These are phyloP conservation scores for Leptoclinus maculatus DNA, from an alignment of 2,797 vertebrate genomes.

Conservation along the genomic window DNA sequence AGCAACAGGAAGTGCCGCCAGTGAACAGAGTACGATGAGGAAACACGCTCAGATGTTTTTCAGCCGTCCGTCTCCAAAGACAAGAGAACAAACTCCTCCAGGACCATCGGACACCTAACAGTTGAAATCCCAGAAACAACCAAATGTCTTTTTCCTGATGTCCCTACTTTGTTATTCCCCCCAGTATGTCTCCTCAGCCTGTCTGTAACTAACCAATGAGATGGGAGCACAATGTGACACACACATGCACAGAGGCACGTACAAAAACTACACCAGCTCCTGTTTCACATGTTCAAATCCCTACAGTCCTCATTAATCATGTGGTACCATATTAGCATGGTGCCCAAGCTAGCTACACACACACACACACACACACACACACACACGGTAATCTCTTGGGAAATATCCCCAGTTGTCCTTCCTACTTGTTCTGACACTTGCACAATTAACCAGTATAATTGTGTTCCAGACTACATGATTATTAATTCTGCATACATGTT, in stretches of 20 bases:
- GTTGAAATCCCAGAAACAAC: too few species aligned
- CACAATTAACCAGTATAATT: constrained; percentile 63
- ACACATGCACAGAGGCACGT: neutral
- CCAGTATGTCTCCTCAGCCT: neutral
- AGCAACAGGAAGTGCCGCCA: too few species aligned
- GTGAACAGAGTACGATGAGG: too few species aligned
- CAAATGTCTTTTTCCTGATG: neutral
- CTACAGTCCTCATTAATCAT: constrained; percentile 60
- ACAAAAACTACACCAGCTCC: neutral
- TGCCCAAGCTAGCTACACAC: constrained; percentile 11
- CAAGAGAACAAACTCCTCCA: neutral
- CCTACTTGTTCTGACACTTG: constrained; percentile 39
- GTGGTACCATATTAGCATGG: constrained; percentile 18
- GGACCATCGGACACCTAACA: neutral
- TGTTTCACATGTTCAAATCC: constrained; percentile 33
- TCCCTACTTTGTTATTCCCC: neutral
- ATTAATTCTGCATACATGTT: constrained; percentile 37
- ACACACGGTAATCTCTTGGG: constrained; percentile 35
- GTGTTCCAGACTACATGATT: constrained; percentile 33
- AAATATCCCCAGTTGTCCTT: constrained; percentile 48
- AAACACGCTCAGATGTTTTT: too few species aligned
- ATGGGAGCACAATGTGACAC: constrained; percentile 13
- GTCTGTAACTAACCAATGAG: neutral
- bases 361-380: constrained; percentile 26
- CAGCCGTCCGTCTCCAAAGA: neutral